Evolutionary conservation across 1,140 invertebrate genomes (phyloP).

Genomic region (Drosophila pallidifrons): DNA sequence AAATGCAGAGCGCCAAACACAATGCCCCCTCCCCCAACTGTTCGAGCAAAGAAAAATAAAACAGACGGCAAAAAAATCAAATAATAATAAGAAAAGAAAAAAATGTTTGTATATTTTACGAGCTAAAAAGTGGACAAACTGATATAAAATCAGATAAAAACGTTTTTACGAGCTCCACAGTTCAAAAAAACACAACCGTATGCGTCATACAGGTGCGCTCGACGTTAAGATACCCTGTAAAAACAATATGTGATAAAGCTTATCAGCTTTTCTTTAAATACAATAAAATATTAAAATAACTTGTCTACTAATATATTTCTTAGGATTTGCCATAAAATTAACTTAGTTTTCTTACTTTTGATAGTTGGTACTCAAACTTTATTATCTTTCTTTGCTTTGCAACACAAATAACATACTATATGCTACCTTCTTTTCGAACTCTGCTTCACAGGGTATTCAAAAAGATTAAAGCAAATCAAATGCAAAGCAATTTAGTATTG

Average conservation of each 20-base stretch:
- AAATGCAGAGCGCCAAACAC: conserved; percentile 46
- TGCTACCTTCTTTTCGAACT: no score
- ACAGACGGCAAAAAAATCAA: conserved; percentile 25
- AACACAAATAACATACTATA: no score
- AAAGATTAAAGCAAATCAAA: conserved; percentile 32
- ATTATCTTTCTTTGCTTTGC: no score
- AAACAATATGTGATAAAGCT: neutral
- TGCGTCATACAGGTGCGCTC: neutral
- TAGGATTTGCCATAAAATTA: no score
- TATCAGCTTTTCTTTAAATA: no score
- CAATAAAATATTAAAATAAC: neutral
- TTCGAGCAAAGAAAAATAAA: neutral
- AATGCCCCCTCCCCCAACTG: conserved; percentile 4
- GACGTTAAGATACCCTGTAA: conserved; percentile 8
- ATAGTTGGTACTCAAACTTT: no score
- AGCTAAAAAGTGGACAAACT: conserved; percentile 66
- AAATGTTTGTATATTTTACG: conserved; percentile 59
- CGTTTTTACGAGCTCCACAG: conserved; percentile 51
- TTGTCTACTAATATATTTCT: no score
- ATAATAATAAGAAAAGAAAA: conserved; percentile 23
- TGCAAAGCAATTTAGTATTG: conserved; percentile 18
- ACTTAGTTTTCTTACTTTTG: no score
- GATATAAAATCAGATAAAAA: conserved; percentile 63
- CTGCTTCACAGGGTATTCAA: neutral
- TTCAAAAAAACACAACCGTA: neutral